A percentile compares a stretch with the other conserved stretches of the same genome.
Conservation (phyloP, 2,888 invertebrate species). For the Pammene fasciana region DNA sequence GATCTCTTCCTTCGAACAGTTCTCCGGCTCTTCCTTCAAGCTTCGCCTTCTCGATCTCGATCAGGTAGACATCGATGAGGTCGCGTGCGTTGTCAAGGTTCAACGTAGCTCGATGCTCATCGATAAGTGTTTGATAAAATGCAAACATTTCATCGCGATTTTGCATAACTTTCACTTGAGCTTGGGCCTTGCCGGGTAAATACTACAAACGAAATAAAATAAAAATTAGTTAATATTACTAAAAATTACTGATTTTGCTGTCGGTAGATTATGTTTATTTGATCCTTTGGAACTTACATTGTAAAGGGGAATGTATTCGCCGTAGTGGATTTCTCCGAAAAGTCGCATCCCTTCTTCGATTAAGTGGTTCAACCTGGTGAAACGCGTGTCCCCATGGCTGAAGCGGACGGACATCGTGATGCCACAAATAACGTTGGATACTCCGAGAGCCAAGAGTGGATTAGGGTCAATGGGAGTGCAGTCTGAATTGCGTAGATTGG, state of each 20-base stretch:
- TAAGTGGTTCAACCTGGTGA: slow-evolving; percentile 91
- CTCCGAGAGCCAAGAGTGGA: slow-evolving; percentile 89
- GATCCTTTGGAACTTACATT: slow-evolving; percentile 70
- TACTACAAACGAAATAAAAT: slow-evolving; percentile 67
- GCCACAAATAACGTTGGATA: slow-evolving; percentile 95
- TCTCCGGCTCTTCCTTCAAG: slow-evolving; percentile 88
- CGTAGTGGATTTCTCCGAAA: slow-evolving; percentile 91
- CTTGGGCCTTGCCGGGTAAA: slow-evolving; percentile 84
- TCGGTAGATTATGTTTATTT: neutral
- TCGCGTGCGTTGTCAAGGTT: slow-evolving; percentile 90
- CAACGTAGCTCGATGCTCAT: slow-evolving; percentile 90
- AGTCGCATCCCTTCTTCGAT: slow-evolving; percentile 96
- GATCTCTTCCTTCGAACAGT: slow-evolving; percentile 93
- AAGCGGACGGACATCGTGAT: slow-evolving; percentile 95
- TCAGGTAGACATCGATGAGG: slow-evolving; percentile 92
- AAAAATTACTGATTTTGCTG: neutral
- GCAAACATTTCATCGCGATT: slow-evolving; percentile 93
- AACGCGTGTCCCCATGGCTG: slow-evolving; percentile 89
- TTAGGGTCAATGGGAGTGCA: slow-evolving; percentile 89
- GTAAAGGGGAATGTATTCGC: slow-evolving; percentile 92
- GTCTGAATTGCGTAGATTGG: slow-evolving; percentile 84
- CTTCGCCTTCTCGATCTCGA: slow-evolving; percentile 92
- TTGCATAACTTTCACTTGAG: slow-evolving; percentile 84
- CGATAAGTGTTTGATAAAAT: slow-evolving; percentile 92
- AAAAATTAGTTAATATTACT: neutral